Evolutionary conservation across 1,140 invertebrate species (phyloP), one percentile per base, ranked within the genome.

Genomic region (Lycorma delicatula): DNA sequence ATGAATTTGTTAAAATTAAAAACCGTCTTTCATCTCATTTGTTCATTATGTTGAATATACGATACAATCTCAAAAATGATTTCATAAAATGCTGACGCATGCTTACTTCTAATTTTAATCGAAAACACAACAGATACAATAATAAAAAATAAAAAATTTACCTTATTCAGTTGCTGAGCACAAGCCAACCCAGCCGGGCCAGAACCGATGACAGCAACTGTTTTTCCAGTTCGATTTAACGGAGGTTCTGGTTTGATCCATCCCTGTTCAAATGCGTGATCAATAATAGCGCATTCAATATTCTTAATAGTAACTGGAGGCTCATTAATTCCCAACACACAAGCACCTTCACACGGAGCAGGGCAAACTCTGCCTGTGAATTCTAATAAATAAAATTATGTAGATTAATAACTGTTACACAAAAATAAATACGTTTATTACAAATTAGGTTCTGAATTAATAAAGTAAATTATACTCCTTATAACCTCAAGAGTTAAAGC

Each of bases 361-460:
- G 97, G 97, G 71, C 97, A 99, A 9, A 98, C 95, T 67, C 97
- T 78, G 3, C 97, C 97, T 48, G 96, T 99, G 70, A 99, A 99
- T 75, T 99, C 97, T 81, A 70, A 41, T 20, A 41, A 13, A n/a
- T n/a, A n/a, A n/a, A n/a, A n/a, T n/a, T n/a, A n/a, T n/a, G n/a
- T n/a, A n/a, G n/a, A n/a, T n/a, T n/a, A n/a, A n/a, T n/a, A n/a
- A n/a, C n/a, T n/a, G n/a, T n/a, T n/a, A n/a, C n/a, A n/a, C n/a
- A n/a, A n/a, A n/a, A n/a, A n/a, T n/a, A n/a, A n/a, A n/a, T n/a
- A n/a, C n/a, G n/a, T n/a, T n/a, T n/a, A n/a, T n/a, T n/a, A n/a
- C n/a, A n/a, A n/a, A n/a, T n/a, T n/a, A n/a, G n/a, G n/a, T n/a
- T n/a, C n/a, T n/a, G n/a, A n/a, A n/a, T n/a, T n/a, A n/a, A n/a